Percentiles rank a stretch among this genome's conserved stretches.
Conservation (phyloP, 2,797 vertebrate genomes). For the Brachymystax lenok region DNA sequence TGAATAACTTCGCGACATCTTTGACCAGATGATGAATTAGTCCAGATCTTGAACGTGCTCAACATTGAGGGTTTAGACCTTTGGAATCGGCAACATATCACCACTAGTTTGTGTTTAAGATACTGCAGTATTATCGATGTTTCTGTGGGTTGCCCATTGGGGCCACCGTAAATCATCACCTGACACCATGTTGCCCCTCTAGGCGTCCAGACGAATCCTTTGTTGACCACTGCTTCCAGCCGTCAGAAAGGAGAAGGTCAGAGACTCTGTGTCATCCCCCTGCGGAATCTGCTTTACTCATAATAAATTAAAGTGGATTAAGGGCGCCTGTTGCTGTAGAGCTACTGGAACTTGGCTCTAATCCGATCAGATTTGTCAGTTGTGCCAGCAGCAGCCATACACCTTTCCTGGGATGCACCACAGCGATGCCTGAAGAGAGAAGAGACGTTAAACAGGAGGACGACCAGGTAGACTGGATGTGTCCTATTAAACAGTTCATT, state of each 20-base stretch:
- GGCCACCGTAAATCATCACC: not conserved
- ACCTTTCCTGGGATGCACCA: constrained; percentile 40
- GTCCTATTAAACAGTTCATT: constrained; percentile 54
- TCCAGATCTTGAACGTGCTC: not conserved
- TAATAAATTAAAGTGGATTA: constrained; percentile 36
- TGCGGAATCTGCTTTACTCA: constrained; percentile 21
- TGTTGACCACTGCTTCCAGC: not conserved
- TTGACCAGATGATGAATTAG: too few species aligned
- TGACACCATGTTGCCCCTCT: not conserved
- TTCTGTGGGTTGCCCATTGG: not conserved
- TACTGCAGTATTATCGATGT: not conserved
- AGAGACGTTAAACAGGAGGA: constrained; percentile 53
- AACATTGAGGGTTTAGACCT: not conserved
- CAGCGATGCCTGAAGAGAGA: constrained; percentile 31
- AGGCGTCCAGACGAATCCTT: not conserved
- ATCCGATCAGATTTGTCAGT: constrained; percentile 75
- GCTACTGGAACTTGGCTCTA: constrained; percentile 49
- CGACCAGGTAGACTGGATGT: constrained; percentile 66
- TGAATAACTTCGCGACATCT: not conserved
- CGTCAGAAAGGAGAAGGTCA: not conserved
- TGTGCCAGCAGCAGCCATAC: constrained; percentile 65
- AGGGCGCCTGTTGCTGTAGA: constrained; percentile 16
- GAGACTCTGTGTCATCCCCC: not conserved
- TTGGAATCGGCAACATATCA: not conserved
- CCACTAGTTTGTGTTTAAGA: not conserved